phyloP scores from a whole-genome alignment of 2,113 vertebrate species.

The Tupaia tana region DNA sequence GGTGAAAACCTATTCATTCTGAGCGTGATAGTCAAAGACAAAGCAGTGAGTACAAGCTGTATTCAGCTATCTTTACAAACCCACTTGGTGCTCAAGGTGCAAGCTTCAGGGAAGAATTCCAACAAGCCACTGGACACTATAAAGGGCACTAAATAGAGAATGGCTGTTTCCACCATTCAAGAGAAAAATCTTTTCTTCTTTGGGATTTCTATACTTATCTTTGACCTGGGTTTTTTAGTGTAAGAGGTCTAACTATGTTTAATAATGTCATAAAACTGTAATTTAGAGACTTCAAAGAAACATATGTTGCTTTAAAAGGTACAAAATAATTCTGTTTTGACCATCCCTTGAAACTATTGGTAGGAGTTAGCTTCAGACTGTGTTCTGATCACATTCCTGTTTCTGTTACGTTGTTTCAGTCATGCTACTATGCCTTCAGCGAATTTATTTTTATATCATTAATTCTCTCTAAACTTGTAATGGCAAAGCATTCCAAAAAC shows the following conservation, averaged over 20 bases:
- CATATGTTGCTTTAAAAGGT: not conserved
- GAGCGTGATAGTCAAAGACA: not conserved
- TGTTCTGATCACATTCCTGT: not conserved
- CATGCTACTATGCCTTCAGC: not conserved
- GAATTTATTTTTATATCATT: not conserved
- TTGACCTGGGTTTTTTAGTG: not conserved
- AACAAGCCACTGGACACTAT: not conserved
- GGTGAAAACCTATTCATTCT: constrained; percentile 44
- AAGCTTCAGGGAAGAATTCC: constrained; percentile 15
- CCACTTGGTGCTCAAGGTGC: not conserved
- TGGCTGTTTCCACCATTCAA: not conserved
- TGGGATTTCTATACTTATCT: not conserved
- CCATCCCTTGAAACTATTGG: not conserved
- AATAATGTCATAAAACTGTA: not conserved
- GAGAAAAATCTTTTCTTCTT: not conserved
- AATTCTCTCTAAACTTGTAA: not conserved
- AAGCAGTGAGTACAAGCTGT: not conserved
- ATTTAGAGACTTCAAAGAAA: constrained; percentile 46
- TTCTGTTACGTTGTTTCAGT: not conserved
- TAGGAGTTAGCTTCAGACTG: not conserved
- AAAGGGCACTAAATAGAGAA: not conserved
- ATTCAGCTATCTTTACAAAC: not conserved
- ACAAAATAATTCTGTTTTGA: constrained; percentile 7
- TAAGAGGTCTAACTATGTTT: not conserved
- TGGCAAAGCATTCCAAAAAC: not conserved